These are phyloP conservation scores for Pomatostomus ruficeps DNA, from an alignment of 2,113 vertebrate genomes.

Conservation along the genomic window DNA sequence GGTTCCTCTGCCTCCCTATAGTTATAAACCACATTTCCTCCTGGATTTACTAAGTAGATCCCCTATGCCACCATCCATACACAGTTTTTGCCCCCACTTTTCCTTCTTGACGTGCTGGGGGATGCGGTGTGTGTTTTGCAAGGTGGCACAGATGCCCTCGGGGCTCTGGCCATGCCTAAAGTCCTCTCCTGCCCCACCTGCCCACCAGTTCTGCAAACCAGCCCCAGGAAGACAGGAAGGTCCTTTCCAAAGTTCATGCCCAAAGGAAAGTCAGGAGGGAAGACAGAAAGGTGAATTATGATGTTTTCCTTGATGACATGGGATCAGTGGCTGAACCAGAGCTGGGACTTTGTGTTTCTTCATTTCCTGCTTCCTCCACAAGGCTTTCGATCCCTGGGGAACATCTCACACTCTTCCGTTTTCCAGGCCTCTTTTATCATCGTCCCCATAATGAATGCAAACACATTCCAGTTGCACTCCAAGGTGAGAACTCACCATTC, in stretches of 20 bases:
- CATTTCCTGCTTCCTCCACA: not conserved
- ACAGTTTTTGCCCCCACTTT: not conserved
- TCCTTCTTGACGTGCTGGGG: rapidly evolving
- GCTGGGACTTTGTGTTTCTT: not conserved
- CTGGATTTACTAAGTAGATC: not conserved
- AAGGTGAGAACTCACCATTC: not conserved
- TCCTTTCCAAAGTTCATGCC: not conserved
- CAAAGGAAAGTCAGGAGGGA: not conserved
- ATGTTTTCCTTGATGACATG: not conserved
- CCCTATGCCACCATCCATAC: not conserved
- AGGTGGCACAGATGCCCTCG: not conserved
- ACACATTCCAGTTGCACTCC: not conserved
- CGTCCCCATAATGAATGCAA: not conserved
- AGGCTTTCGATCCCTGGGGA: not conserved
- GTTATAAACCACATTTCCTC: not conserved
- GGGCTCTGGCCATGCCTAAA: not conserved
- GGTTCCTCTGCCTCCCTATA: not conserved
- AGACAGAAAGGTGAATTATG: not conserved
- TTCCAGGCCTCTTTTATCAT: not conserved
- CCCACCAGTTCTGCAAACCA: not conserved
- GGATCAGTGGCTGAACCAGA: not conserved
- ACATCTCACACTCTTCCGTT: not conserved
- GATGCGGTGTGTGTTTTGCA: not conserved
- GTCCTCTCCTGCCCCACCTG: not conserved
- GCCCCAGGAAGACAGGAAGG: not conserved